These are phyloP conservation scores for Dione juno DNA, from an alignment of 2,888 invertebrate species.

Conservation along the genomic window DNA sequence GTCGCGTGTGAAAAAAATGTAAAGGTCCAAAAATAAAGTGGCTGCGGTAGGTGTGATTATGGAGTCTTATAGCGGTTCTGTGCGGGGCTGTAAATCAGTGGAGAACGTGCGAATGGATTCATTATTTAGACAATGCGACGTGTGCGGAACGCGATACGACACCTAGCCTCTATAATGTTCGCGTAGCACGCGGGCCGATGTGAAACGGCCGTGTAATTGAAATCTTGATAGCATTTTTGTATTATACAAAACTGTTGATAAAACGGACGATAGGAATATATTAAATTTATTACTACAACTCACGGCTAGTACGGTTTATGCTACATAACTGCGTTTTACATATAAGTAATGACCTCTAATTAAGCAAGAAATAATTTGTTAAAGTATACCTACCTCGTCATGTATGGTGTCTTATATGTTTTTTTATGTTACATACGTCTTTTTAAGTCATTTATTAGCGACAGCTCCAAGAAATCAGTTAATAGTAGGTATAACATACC, in stretches of 20 bases:
- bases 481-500: not conserved
- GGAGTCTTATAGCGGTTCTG: slow-evolving; percentile 73
- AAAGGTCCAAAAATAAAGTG: slow-evolving; percentile 77
- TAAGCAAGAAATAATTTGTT: slow-evolving; percentile 3
- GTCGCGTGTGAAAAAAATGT: slow-evolving; percentile 80
- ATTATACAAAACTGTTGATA: slow-evolving; percentile 37
- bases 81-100: slow-evolving; percentile 74
- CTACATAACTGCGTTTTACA: not conserved
- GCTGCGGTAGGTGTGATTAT: slow-evolving; percentile 81
- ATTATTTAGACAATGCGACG: slow-evolving; percentile 71
- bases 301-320: not conserved
- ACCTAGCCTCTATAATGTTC: slow-evolving; percentile 40
- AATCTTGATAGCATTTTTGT: slow-evolving; percentile 40
- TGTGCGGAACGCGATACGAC: slow-evolving; percentile 46
- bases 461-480: not conserved
- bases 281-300: slow-evolving; percentile 13
- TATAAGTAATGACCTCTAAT: slow-evolving; percentile 1
- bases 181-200: slow-evolving; percentile 34
- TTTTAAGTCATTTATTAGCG: not conserved
- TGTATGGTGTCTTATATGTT: too few relatives aligned
- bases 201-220: slow-evolving; percentile 41
- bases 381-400: not conserved
- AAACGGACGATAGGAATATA: slow-evolving; percentile 18
- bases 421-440: not conserved
- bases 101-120: slow-evolving; percentile 76